Evolutionary conservation across 23 tunicate species (phyloP).

Genomic region (Phallusia fumigata): DNA sequence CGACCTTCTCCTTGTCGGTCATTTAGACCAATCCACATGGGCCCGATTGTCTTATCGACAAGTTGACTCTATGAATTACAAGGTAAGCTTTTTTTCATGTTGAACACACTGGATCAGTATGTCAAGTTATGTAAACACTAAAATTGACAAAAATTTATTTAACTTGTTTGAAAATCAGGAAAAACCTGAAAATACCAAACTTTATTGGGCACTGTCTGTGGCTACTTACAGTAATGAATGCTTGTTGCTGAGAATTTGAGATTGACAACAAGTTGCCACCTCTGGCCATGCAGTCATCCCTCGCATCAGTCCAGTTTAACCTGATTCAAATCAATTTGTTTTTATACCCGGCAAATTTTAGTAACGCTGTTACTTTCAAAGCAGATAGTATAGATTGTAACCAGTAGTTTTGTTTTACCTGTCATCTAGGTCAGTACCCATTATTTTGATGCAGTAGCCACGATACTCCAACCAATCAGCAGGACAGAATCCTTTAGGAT

Average conservation of each 20-base stretch:
- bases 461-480: constrained; percentile 82
- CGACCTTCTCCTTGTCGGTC: constrained; percentile 68
- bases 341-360: not conserved
- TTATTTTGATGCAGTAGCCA: constrained; percentile 69
- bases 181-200: too few relatives aligned
- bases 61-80: constrained; percentile 54
- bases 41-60: constrained; percentile 21
- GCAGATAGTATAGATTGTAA: not conserved
- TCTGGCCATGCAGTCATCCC: constrained; percentile 87
- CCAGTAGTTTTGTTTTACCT: constrained; percentile 21
- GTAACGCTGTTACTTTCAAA: too few relatives aligned
- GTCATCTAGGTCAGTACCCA: constrained; percentile 40
- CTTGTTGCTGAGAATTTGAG: constrained; percentile 87
- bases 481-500: constrained; percentile 84
- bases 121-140: too few relatives aligned
- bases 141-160: too few relatives aligned
- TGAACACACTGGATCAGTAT: too few relatives aligned
- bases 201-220: too few relatives aligned
- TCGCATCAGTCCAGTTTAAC: constrained; percentile 87
- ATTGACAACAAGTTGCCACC: constrained; percentile 89
- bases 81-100: too few relatives aligned
- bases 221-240: constrained; percentile 69
- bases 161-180: too few relatives aligned
- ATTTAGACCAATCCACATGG: constrained; percentile 91
- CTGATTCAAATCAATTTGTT: constrained; percentile 16